Conservation (phyloP, 2,797 vertebrate species). For the Ara ararauna region DNA sequence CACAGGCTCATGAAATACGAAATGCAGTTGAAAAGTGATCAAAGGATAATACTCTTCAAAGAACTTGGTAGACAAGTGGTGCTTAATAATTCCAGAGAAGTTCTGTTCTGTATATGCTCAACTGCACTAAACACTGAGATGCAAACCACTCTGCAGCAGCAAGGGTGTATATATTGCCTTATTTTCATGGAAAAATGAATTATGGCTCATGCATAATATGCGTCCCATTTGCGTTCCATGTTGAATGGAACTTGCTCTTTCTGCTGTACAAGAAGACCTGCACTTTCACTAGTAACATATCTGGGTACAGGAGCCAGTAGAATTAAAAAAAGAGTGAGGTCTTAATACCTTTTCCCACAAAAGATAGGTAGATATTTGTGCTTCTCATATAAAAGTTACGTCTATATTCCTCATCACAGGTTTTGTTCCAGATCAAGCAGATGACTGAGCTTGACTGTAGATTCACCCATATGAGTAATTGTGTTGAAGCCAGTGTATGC, state of each 20-base stretch:
- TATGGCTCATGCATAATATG: constrained; percentile 34
- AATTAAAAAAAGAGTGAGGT: neutral
- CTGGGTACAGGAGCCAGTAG: neutral
- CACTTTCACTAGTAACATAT: neutral
- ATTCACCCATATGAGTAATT: neutral
- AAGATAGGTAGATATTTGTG: neutral
- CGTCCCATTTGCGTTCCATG: neutral
- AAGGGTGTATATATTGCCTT: constrained; percentile 20
- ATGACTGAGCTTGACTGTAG: neutral
- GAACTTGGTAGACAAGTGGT: constrained; percentile 39
- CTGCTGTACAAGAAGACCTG: neutral
- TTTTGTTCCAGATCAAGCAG: neutral
- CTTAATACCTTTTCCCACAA: neutral
- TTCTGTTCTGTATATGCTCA: neutral
- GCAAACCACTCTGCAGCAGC: constrained; percentile 9
- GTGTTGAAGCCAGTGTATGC: neutral
- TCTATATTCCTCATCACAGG: neutral
- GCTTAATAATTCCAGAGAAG: constrained; percentile 42
- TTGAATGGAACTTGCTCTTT: constrained; percentile 13
- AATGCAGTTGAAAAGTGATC: constrained; percentile 74
- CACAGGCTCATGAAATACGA: constrained; percentile 59
- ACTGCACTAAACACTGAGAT: constrained; percentile 8
- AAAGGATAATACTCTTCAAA: constrained; percentile 61
- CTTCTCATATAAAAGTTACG: neutral
- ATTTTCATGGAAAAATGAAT: constrained; percentile 56